A percentile compares a stretch with the other conserved stretches of the same genome.
Conservation (phyloP, 2,888 invertebrate species). For the Orchesellides sinensis region DNA sequence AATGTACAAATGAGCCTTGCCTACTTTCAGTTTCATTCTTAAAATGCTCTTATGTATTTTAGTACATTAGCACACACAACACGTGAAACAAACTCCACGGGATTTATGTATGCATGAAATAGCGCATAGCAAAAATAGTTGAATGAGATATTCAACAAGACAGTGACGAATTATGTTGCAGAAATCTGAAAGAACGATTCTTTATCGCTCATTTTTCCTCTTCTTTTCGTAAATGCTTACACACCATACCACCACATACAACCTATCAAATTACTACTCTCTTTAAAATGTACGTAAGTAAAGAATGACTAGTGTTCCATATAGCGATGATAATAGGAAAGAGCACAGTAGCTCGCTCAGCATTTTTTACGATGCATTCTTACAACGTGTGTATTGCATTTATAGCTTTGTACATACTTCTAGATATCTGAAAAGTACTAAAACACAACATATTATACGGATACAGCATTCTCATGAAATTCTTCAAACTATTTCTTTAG, state of each 20-base stretch:
- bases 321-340: too few species aligned
- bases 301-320: too few species aligned
- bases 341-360: too few species aligned
- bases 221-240: slow-evolving; percentile 1
- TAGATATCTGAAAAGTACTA: too few species aligned
- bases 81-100: neutral
- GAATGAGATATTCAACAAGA: slow-evolving; percentile 59
- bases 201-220: slow-evolving; percentile 30
- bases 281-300: too few species aligned
- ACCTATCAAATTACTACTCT: too few species aligned
- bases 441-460: too few species aligned
- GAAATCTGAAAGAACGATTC: slow-evolving; percentile 35
- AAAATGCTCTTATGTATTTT: slow-evolving; percentile 18
- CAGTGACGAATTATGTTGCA: slow-evolving; percentile 63
- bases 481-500: too few species aligned
- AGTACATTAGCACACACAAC: neutral
- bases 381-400: slow-evolving; percentile 34
- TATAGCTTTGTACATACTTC: neutral
- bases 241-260: too few species aligned
- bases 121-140: slow-evolving; percentile 12
- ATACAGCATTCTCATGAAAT: too few species aligned
- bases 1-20: slow-evolving; percentile 20
- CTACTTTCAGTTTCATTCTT: neutral
- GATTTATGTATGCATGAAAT: slow-evolving; percentile 15
- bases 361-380: slow-evolving; percentile 43